Base-by-base conservation (phyloP, 53 echinoderm and acorn worm genomes). In the Echinometra lucunter region DNA sequence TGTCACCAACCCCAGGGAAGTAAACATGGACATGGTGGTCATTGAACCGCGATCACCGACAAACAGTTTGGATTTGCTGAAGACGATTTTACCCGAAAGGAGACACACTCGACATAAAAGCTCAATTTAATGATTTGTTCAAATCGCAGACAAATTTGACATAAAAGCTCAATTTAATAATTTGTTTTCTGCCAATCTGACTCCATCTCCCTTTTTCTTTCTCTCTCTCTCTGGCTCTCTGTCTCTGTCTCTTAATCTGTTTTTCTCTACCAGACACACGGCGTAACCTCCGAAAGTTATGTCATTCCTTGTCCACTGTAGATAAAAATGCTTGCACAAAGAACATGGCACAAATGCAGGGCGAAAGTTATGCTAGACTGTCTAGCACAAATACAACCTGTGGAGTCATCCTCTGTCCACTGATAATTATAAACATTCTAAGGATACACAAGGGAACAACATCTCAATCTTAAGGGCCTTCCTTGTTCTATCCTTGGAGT, bases 161-260 rank as follows among this genome's bases (percentile, higher is more conserved):
- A 42, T 78, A 78, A 78, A 78, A 78, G 78, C 78, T 40, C 78
- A 78, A 78, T 78, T 78, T 42, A 78, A 42, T 42, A 78, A 78
- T 78, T 40, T 78, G 42, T 42, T 3, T 23, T 78, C 4, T 21
- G 21, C 38, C 78, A 78, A 40, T 78, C 78, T 23, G 19, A 42
- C 13, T 42, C 78, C 40, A 38, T 21, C 13, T 42, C 37, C 38
- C 23, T 42, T 69, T 35, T 18, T 32, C 34, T 74, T 74, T 38
- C 38, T 75, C 0, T 19, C 40, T 5, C 18, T 75, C 37, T 75
- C 19, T n/a, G n/a, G n/a, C n/a, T 40, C 19, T 75, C 42, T 42
- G 21, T 17, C 40, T 18, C 21, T 78, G 3, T 17, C 28, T 37
- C 37, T 28, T n/a, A 15, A 2, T 78, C 78, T 40, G 18, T 78